These are phyloP conservation scores for Drosophila ezoana DNA, from an alignment of 2,888 invertebrate genomes.

Conservation along the genomic window DNA sequence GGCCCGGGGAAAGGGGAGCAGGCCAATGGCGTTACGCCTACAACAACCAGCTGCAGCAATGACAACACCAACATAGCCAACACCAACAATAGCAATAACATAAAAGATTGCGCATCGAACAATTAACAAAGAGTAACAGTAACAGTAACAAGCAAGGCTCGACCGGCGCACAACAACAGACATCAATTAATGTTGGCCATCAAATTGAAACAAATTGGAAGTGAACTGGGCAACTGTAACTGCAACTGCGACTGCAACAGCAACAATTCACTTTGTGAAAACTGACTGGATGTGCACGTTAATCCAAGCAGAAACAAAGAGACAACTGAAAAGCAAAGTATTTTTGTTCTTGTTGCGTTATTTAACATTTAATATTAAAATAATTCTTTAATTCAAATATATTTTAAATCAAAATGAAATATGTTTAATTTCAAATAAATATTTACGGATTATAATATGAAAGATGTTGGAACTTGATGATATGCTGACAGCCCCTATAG, in stretches of 20 bases:
- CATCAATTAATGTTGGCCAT: constrained; percentile 45
- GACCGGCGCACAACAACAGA: constrained; percentile 23
- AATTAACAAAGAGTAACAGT: constrained; percentile 13
- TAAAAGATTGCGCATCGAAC: constrained; percentile 7
- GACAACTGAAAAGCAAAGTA: no score
- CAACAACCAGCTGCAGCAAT: background rate
- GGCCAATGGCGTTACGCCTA: background rate
- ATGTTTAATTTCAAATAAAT: no score
- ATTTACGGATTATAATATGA: no score
- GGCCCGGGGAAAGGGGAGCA: background rate
- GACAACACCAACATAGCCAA: constrained; percentile 6
- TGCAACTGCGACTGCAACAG: background rate
- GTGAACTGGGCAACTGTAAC: constrained; percentile 5
- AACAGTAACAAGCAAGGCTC: background rate
- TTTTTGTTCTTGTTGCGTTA: no score
- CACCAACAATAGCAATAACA: background rate
- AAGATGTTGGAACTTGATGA: no score
- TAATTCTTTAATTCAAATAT: no score
- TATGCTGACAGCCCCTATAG: no score
- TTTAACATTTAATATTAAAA: no score
- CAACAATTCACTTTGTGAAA: background rate
- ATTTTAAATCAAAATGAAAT: no score
- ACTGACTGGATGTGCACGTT: background rate
- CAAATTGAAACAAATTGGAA: constrained; percentile 47
- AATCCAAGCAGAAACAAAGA: no score